Conservation (phyloP, 2,888 invertebrate genomes). For the Thereva unica region DNA sequence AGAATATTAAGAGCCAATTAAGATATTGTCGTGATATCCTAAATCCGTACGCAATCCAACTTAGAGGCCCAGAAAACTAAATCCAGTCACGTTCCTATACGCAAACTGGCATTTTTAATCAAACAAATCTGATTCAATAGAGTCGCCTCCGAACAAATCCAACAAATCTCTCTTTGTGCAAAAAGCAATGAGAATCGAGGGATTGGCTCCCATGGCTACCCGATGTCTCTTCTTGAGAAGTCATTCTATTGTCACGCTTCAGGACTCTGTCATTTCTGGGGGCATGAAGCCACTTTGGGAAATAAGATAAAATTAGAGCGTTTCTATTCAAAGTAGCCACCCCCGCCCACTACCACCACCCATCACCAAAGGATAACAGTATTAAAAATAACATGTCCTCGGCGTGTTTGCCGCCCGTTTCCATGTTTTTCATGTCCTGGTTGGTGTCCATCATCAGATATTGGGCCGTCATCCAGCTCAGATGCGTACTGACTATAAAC, state of each 20-base stretch:
- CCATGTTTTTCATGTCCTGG: no score
- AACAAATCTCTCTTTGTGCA: constrained; percentile 10
- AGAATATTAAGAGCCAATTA: constrained; percentile 34
- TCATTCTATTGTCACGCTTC: constrained; percentile 32
- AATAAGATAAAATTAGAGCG: constrained; percentile 36
- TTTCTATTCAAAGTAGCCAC: constrained; percentile 39
- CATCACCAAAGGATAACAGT: no score
- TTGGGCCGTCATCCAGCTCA: constrained; percentile 1
- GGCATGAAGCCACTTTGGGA: constrained; percentile 12
- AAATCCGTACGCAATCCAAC: constrained; percentile 12
- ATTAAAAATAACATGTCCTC: no score
- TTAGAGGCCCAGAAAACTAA: constrained; percentile 2
- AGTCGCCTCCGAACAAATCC: constrained; percentile 14
- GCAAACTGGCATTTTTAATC: constrained; percentile 41
- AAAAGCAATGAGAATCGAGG: constrained; percentile 13
- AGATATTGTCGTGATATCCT: constrained; percentile 30
- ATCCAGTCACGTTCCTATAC: constrained; percentile 39
- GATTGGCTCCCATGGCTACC: background rate
- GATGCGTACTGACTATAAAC: constrained; percentile 35
- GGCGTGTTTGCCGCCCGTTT: no score
- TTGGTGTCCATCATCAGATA: background rate
- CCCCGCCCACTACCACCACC: background rate
- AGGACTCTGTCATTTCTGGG: constrained; percentile 27
- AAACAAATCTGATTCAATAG: constrained; percentile 37
- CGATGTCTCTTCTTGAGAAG: constrained; percentile 13